Base-by-base conservation (phyloP, 2,113 vertebrate genomes). In the Callopanchax toddi region DNA sequence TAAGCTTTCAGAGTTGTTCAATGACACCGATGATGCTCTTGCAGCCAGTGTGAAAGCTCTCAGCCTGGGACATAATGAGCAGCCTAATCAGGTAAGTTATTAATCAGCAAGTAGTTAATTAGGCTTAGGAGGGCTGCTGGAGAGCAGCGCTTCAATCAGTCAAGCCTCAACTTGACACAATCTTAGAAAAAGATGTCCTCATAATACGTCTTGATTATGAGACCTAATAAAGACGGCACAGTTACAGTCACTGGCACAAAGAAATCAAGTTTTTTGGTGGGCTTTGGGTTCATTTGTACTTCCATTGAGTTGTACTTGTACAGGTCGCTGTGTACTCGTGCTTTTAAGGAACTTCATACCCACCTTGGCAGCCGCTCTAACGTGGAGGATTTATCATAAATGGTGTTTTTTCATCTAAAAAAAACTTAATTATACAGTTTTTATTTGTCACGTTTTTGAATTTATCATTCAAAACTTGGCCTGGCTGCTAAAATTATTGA, bases 51-150 rank as follows among this genome's bases (percentile, higher is more conserved):
- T 67, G 74, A 84, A 70, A 53, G 72, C 67, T 62, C 51, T 70
- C 51, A 79, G 69, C 75, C 73, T 42, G 66, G 34, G 63, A 74
- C 58, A 53, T 74, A 63, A 78, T 75, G 53, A 70, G 67, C 49
- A 55, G 46, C 21, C 60, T 72, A 72, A 85, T 82, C 60, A 73
- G 62, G 69, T 67, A 23, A 29, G 66, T 45, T 55, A 74, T 57
- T 60, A 79, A 86, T 83, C 81, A 79, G 59, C 39, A 32, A 76
- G 57, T 42, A 65, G 77, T 83, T 81, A 81, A 83, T 85, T 66
- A 85, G 66, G 44, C 51, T 63, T 51, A 32, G 65, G 69, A 64
- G 49, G 61, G 50, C 43, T 72, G 43, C 32, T 60, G 62, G 56
- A 70, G 67, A 79, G 66, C 70, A 54, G 64, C 9, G 1, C 51